phyloP scores from a whole-genome alignment of 2,888 invertebrate genomes.

The Chalcosyrphus nemorum region DNA sequence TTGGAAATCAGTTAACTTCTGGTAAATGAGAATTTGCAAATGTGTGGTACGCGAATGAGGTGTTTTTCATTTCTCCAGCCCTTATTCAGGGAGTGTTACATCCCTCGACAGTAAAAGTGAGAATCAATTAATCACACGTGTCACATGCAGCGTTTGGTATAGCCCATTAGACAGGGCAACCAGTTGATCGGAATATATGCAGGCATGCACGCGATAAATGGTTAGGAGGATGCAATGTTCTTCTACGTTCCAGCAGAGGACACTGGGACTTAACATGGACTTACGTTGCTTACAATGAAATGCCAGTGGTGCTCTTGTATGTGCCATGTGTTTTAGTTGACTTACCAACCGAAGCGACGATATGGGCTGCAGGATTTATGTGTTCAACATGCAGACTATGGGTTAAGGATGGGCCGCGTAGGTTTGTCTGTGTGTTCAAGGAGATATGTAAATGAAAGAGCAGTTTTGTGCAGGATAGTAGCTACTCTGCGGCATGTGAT shows the following conservation, averaged over 20 bases:
- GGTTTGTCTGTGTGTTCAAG: background rate
- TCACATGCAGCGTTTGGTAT: conserved; percentile 38
- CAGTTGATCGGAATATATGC: conserved; percentile 45
- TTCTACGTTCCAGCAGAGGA: background rate
- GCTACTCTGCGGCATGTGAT: background rate
- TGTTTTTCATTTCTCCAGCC: background rate
- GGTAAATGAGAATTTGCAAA: conserved; percentile 52
- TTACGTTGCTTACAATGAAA: background rate
- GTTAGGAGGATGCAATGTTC: conserved; percentile 6
- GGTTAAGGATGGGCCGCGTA: background rate
- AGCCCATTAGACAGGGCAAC: conserved; percentile 54
- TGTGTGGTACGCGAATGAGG: background rate
- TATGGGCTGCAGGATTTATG: conserved; percentile 40
- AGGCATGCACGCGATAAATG: conserved; percentile 4
- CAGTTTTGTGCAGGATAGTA: background rate
- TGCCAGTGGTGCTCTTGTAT: background rate
- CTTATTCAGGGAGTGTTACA: background rate
- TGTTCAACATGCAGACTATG: conserved; percentile 23
- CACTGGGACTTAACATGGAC: conserved; percentile 10
- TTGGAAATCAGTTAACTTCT: conserved; percentile 52
- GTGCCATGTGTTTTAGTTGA: conserved; percentile 42
- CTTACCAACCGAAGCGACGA: conserved; percentile 37
- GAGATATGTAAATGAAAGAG: background rate
- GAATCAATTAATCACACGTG: conserved; percentile 67
- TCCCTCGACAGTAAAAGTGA: conserved; percentile 55